These are phyloP conservation scores for Oppia nitens DNA, from an alignment of 1,140 invertebrate species.

Conservation along the genomic window DNA sequence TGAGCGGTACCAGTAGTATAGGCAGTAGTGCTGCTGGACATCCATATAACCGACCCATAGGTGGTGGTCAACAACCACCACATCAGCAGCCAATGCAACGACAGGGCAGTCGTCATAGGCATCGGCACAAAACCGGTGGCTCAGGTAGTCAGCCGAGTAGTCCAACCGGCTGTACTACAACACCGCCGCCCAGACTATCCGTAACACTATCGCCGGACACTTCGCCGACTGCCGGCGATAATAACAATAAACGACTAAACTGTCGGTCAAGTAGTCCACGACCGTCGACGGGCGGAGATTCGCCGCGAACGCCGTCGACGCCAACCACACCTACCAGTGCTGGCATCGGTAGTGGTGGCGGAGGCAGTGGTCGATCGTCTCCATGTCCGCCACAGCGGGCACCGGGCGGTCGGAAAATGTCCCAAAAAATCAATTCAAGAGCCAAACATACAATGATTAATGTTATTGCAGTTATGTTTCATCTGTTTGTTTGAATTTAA, in stretches of 20 bases:
- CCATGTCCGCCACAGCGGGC: not conserved
- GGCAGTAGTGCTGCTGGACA: not conserved
- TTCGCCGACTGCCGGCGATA: not conserved
- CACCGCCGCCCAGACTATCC: not conserved
- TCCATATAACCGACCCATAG: too few relatives aligned
- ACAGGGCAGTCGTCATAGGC: not conserved
- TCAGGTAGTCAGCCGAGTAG: not conserved
- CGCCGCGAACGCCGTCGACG: not conserved
- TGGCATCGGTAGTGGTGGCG: not conserved
- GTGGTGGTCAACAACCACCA: too few relatives aligned
- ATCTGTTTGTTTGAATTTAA: conserved; percentile 1
- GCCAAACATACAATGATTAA: conserved; percentile 11
- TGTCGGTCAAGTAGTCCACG: conserved; percentile 3
- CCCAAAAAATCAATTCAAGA: not conserved
- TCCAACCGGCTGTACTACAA: not conserved
- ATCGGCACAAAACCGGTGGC: not conserved
- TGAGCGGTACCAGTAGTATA: not conserved
- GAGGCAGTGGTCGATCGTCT: not conserved
- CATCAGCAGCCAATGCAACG: not conserved
- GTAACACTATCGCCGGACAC: not conserved
- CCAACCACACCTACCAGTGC: not conserved
- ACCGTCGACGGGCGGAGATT: not conserved
- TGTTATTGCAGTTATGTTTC: conserved; percentile 5
- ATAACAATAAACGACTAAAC: not conserved
- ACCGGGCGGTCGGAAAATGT: not conserved